phyloP scores from a whole-genome alignment of 2,888 invertebrate genomes.

The Aporophyla nigra region DNA sequence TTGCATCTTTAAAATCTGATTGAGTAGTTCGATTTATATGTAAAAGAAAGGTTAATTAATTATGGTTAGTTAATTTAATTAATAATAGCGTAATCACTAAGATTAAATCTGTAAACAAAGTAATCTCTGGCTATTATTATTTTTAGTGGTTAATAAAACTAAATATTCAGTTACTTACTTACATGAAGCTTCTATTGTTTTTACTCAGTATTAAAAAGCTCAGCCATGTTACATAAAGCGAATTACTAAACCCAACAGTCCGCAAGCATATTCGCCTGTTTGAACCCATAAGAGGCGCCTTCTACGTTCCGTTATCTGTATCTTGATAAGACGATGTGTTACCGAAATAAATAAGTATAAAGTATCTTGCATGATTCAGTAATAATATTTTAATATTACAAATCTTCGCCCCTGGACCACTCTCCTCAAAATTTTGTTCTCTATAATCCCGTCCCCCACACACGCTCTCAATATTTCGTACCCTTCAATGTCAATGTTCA shows the following conservation, averaged over 20 bases:
- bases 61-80: not conserved
- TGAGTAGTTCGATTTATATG: not conserved
- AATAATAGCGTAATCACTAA: not conserved
- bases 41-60: too few relatives aligned
- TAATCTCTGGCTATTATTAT: not conserved
- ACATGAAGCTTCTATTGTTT: not conserved
- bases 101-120: not conserved
- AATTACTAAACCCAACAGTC: not conserved
- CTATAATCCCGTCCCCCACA: slow-evolving; percentile 32
- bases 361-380: not conserved
- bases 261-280: not conserved
- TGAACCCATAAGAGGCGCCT: not conserved
- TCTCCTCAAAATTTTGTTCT: slow-evolving; percentile 31
- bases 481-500: slow-evolving; percentile 64
- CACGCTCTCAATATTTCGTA: slow-evolving; percentile 32
- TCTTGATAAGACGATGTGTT: not conserved
- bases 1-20: not conserved
- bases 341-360: not conserved
- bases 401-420: not conserved
- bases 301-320: not conserved
- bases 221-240: too few relatives aligned
- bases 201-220: not conserved
- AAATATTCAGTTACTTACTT: not conserved
- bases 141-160: not conserved
- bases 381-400: not conserved